phyloP scores from a whole-genome alignment of 2,113 vertebrate genomes.

The Jaculus jaculus region DNA sequence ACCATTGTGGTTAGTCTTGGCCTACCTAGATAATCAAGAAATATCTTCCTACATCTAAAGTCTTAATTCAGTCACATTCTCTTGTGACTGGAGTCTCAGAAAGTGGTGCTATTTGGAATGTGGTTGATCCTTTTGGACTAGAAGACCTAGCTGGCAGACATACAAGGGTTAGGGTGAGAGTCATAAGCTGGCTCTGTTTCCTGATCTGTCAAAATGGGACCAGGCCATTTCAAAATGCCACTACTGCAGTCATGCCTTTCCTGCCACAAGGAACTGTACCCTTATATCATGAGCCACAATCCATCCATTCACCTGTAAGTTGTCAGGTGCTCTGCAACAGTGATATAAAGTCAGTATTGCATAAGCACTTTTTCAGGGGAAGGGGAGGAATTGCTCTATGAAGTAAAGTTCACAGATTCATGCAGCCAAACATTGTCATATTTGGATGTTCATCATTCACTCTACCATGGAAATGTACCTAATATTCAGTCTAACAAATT shows the following conservation, averaged over 20 bases:
- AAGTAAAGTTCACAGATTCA: not conserved
- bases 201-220: not conserved
- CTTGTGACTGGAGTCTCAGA: not conserved
- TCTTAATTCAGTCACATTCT: not conserved
- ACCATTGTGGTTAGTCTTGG: not conserved
- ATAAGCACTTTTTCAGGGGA: not conserved
- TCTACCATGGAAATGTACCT: not conserved
- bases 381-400: not conserved
- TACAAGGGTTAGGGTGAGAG: not conserved
- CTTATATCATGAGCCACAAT: not conserved
- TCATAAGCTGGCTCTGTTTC: not conserved
- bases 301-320: not conserved
- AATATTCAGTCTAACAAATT: not conserved
- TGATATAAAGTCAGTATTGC: not conserved
- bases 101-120: too few species aligned
- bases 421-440: not conserved
- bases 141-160: not conserved
- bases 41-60: not conserved
- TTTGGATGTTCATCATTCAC: not conserved
- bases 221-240: not conserved
- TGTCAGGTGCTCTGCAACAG: not conserved
- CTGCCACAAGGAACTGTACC: not conserved
- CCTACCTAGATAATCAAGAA: not conserved
- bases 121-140: not conserved
- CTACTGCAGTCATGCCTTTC: not conserved